These are phyloP conservation scores for Platorchestia sp. DNA, from an alignment of 1,140 invertebrate species.

Conservation along the genomic window DNA sequence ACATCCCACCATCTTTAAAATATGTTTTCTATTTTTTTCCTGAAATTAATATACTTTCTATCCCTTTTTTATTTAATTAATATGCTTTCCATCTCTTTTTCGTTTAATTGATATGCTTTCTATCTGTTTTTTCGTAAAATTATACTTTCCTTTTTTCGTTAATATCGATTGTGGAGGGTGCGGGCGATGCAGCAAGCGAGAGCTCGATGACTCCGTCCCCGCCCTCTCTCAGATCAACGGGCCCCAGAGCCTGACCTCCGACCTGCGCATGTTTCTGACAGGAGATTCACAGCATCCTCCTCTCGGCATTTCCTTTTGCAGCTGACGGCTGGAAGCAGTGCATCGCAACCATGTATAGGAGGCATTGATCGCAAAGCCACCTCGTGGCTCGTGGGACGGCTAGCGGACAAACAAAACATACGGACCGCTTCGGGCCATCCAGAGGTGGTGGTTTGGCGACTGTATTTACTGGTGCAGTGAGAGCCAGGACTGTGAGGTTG, in stretches of 20 bases:
- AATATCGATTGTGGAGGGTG: not conserved
- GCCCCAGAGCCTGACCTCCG: not conserved
- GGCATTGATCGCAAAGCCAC: not conserved
- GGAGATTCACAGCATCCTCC: slow-evolving; percentile 37
- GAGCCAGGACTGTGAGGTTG: too few species aligned
- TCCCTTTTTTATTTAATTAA: too few species aligned
- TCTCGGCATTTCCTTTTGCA: slow-evolving; percentile 51
- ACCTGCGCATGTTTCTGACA: slow-evolving; percentile 41
- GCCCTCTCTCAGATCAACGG: not conserved
- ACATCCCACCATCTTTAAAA: too few species aligned
- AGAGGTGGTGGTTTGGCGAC: slow-evolving; percentile 18
- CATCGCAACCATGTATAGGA: not conserved
- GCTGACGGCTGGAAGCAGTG: not conserved
- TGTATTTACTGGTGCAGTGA: not conserved
- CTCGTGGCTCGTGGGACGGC: slow-evolving; percentile 17
- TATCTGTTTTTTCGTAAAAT: too few species aligned
- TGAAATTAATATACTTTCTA: too few species aligned
- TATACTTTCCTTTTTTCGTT: too few species aligned
- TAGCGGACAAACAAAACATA: not conserved
- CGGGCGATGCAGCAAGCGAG: not conserved
- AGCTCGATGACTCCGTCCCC: not conserved
- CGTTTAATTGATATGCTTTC: too few species aligned
- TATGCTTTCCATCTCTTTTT: too few species aligned
- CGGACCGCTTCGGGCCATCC: not conserved
- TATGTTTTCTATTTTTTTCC: too few species aligned